These are phyloP conservation scores for Tachypleus tridentatus DNA, from an alignment of 1,140 invertebrate species.

Conservation along the genomic window DNA sequence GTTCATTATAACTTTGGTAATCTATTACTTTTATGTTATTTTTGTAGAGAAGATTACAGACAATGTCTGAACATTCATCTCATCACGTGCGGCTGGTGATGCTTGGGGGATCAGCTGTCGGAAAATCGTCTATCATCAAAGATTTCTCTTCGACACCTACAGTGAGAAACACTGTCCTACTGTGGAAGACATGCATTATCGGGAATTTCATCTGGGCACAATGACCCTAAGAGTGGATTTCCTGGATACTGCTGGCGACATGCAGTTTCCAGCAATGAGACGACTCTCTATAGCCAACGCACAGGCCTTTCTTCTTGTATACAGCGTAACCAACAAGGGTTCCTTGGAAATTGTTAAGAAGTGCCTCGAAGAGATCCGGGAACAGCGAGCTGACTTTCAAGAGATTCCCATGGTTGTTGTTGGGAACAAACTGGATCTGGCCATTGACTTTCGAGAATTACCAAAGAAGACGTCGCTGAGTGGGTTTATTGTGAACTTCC, in stretches of 20 bases:
- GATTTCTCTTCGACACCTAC: constrained; percentile 74
- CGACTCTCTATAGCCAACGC: constrained; percentile 76
- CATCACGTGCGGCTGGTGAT: constrained; percentile 66
- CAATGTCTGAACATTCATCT: constrained; percentile 53
- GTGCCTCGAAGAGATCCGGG: constrained; percentile 69
- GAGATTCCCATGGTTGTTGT: constrained; percentile 75
- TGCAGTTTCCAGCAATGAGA: constrained; percentile 74
- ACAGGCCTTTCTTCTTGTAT: constrained; percentile 78
- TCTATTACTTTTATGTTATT: no score
- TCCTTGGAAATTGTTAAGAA: constrained; percentile 66
- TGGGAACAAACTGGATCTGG: constrained; percentile 68
- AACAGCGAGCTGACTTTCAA: constrained; percentile 55
- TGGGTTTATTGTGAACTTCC: constrained; percentile 65
- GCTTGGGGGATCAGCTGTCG: constrained; percentile 66
- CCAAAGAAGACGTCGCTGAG: constrained; percentile 56
- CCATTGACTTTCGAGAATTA: constrained; percentile 42
- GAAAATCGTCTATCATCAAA: constrained; percentile 77
- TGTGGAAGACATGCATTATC: constrained; percentile 76
- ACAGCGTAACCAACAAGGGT: constrained; percentile 53
- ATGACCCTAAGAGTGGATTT: constrained; percentile 56
- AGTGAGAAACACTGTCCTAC: constrained; percentile 72
- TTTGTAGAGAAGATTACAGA: not conserved
- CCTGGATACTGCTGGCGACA: constrained; percentile 72
- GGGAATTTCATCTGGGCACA: constrained; percentile 64
- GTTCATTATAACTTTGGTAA: no score